Evolutionary conservation across 2,113 vertebrate species (phyloP), one percentile per base, ranked within the genome.

Genomic region (Tenebrosternarchus preto): DNA sequence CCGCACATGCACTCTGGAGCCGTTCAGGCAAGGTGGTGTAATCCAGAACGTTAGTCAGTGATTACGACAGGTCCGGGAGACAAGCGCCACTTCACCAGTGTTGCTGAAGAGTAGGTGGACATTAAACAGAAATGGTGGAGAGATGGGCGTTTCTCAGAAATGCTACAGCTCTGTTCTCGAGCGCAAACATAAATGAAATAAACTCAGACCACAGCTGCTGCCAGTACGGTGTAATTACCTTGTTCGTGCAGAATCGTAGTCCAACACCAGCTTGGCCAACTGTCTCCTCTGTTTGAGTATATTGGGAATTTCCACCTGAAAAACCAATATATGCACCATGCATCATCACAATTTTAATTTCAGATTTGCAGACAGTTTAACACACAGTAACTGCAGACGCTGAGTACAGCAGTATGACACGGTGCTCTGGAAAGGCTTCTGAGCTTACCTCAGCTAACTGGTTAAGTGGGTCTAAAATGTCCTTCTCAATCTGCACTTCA

Each of bases 261-360:
- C 98, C 88, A 99, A 88, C 72, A 99, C 98, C 85, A 99, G 74
- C 82, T 93, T 99, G 69, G 96, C 94, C 55, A 99, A 92, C 89
- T 99, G 98, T 27, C 97, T 97, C 90, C 97, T 96, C 91, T 98
- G 96, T 83, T 98, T 99, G 87, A 97, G 94, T 88, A 99, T 97
- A 91, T 99, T 99, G 0, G 98, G 98, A 82, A 99, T 98, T 77
- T 99, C 98, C 63, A 95, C 87, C 98, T 99, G 63, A 24, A 88
- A 76, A 6, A 78, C n/a, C 12, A 74, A 39, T 16, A 72, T 22
- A 19, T 1, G 55, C 19, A 79, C 7, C 5, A 55, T 11, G 15
- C 6, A 74, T 15, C 24, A 12, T 36, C 25, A 72, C 9, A 61
- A 66, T 33, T 0, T 20, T 33, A 20, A 8, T 11, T 66, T 0